Conservation (phyloP, 2,113 vertebrate species). For the Penelope pileata region DNA sequence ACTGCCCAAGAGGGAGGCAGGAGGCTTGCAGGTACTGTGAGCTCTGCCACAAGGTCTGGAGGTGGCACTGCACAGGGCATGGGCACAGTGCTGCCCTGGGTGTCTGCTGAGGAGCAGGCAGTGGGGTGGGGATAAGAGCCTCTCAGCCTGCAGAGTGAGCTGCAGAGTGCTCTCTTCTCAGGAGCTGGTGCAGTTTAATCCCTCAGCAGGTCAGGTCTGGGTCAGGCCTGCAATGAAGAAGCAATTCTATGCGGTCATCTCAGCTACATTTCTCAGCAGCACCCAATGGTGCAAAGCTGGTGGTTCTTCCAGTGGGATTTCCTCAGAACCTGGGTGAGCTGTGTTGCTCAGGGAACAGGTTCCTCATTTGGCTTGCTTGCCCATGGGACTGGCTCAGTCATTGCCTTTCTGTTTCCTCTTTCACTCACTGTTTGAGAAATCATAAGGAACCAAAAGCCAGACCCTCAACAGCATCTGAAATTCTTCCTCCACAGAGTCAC, state of each 20-base stretch:
- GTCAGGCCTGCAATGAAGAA: neutral
- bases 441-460: neutral
- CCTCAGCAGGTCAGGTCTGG: neutral
- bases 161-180: neutral
- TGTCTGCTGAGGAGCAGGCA: neutral
- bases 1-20: neutral
- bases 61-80: neutral
- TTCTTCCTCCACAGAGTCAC: slow-evolving; percentile 80
- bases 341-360: neutral
- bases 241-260: neutral
- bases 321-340: neutral
- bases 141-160: neutral
- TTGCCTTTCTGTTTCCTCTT: neutral
- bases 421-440: neutral
- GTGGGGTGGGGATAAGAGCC: neutral
- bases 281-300: neutral
- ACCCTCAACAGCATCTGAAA: neutral
- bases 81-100: neutral
- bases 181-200: neutral
- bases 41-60: neutral
- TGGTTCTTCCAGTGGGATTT: neutral
- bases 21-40: neutral
- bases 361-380: neutral
- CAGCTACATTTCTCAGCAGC: neutral
- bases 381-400: neutral